A percentile compares a stretch with the other conserved stretches of the same genome.
Conservation (phyloP, 2,888 invertebrate genomes). For the Xiphydria camelus region DNA sequence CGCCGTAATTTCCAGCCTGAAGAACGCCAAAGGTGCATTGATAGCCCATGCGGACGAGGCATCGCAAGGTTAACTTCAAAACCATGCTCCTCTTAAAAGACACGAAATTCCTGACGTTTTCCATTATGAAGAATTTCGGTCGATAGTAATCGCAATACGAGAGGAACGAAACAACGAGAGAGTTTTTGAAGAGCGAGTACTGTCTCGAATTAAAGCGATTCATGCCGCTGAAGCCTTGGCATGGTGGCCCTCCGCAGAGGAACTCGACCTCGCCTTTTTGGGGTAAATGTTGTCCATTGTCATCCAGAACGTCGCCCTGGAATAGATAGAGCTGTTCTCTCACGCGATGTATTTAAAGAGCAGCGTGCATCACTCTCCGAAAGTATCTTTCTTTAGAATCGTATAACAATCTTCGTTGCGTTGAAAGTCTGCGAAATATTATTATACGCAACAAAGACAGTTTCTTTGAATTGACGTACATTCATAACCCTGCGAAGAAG, state of each 20-base stretch:
- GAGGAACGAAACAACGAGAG: constrained; percentile 78
- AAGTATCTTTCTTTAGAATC: too few relatives aligned
- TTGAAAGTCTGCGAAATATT: too few relatives aligned
- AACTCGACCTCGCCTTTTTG: constrained; percentile 80
- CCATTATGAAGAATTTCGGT: constrained; percentile 80
- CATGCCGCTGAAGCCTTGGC: constrained; percentile 90
- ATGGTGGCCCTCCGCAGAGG: constrained; percentile 85
- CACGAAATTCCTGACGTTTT: constrained; percentile 86
- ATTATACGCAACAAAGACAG: too few relatives aligned
- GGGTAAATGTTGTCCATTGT: constrained; percentile 66
- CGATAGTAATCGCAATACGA: constrained; percentile 86
- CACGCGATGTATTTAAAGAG: too few relatives aligned
- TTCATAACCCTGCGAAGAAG: constrained; percentile 71
- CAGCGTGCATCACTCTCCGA: too few relatives aligned
- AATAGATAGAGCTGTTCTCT: too few relatives aligned
- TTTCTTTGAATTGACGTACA: constrained; percentile 56
- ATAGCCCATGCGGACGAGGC: constrained; percentile 81
- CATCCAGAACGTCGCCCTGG: constrained; percentile 60
- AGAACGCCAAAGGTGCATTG: constrained; percentile 85
- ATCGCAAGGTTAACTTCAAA: constrained; percentile 75
- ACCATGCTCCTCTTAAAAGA: constrained; percentile 82
- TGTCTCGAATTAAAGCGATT: constrained; percentile 84
- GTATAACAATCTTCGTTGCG: too few relatives aligned
- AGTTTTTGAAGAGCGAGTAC: constrained; percentile 85
- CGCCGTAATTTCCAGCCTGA: constrained; percentile 84